A percentile compares a stretch with the other conserved stretches of the same genome.
Evolutionary conservation across 2,888 invertebrate genomes (phyloP).

Genomic region (Epiblema foenella): DNA sequence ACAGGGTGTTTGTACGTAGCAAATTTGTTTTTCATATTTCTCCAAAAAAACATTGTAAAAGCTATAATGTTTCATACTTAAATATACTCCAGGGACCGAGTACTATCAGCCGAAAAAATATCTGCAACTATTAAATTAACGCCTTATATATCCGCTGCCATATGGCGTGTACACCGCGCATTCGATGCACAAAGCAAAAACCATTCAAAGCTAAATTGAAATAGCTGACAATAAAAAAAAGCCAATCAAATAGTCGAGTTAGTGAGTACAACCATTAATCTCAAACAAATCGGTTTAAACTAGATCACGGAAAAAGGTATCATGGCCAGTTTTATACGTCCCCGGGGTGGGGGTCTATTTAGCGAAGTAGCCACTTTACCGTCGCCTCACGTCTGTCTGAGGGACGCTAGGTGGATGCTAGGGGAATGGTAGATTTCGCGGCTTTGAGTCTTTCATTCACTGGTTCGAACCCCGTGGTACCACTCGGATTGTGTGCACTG

Average conservation of each 20-base stretch:
- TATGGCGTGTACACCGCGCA: not conserved
- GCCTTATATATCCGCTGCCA: not conserved
- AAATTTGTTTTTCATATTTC: no score
- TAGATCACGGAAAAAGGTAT: constrained; percentile 68
- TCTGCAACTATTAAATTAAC: no score
- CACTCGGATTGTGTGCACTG: no score
- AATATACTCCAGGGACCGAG: no score
- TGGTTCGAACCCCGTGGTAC: no score
- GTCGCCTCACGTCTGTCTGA: constrained; percentile 65
- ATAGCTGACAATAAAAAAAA: constrained; percentile 27
- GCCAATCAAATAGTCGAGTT: constrained; percentile 24
- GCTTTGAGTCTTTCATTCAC: no score
- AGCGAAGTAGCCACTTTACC: constrained; percentile 73
- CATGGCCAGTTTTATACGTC: constrained; percentile 66
- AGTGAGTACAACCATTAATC: constrained; percentile 27
- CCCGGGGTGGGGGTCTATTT: constrained; percentile 64
- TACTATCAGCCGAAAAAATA: no score
- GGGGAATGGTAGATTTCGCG: not conserved
- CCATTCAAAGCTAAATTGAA: not conserved
- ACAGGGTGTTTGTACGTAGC: no score
- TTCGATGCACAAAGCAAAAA: constrained; percentile 9
- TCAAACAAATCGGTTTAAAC: constrained; percentile 59
- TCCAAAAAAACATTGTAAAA: no score
- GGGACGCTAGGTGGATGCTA: not conserved
- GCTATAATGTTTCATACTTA: no score